Percentiles rank a stretch among this genome's conserved stretches.
Conservation (phyloP, 1,140 invertebrate genomes). For the Cydia amplana region DNA sequence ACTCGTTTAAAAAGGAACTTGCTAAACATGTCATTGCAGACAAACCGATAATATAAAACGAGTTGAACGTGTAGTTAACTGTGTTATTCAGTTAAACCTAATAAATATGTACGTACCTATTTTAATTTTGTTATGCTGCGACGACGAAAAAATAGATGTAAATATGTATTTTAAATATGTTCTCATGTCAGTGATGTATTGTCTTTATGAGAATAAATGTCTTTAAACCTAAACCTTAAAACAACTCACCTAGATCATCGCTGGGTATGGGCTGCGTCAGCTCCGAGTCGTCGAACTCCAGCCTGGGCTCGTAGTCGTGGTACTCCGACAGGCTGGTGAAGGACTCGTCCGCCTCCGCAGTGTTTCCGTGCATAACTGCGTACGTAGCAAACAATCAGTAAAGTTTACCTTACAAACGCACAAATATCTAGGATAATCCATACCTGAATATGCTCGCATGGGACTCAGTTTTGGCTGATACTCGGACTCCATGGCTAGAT, state of each 20-base stretch:
- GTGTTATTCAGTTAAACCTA: too few species aligned
- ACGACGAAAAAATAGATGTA: too few species aligned
- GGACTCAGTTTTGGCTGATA: slow-evolving; percentile 66
- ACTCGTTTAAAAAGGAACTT: too few species aligned
- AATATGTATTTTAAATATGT: too few species aligned
- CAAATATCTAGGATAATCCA: slow-evolving; percentile 24
- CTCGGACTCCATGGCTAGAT: slow-evolving; percentile 59
- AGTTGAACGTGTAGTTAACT: too few species aligned
- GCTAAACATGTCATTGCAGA: too few species aligned
- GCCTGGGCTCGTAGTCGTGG: slow-evolving; percentile 95
- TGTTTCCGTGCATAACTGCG: slow-evolving; percentile 60
- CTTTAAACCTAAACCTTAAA: too few species aligned
- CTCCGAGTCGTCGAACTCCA: slow-evolving; percentile 98
- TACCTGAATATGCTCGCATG: slow-evolving; percentile 69
- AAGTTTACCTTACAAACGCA: slow-evolving; percentile 28
- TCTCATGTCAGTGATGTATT: too few species aligned
- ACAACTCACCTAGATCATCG: slow-evolving; percentile 61
- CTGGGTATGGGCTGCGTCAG: slow-evolving; percentile 81
- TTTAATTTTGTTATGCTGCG: too few species aligned
- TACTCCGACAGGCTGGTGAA: slow-evolving; percentile 94
- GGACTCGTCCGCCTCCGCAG: slow-evolving; percentile 83
- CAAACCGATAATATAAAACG: too few species aligned
- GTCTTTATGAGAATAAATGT: too few species aligned
- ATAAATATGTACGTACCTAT: too few species aligned
- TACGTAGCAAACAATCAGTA: slow-evolving; percentile 38